These are phyloP conservation scores for Saguinus oedipus DNA, from an alignment of 2,797 vertebrate genomes.

Conservation along the genomic window DNA sequence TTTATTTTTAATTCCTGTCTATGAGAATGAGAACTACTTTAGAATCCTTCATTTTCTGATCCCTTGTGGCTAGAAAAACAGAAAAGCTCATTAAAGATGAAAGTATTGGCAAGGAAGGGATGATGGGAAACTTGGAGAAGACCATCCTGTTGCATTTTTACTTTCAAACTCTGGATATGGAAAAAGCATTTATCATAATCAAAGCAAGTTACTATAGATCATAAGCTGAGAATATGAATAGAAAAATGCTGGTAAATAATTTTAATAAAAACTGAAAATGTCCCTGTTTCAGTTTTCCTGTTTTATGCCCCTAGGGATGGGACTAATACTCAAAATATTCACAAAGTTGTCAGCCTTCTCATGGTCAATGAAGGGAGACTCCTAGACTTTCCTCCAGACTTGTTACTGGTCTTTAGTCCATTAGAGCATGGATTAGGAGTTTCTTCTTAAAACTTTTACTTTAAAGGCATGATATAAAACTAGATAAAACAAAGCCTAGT, in stretches of 20 bases:
- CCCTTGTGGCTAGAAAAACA: not conserved
- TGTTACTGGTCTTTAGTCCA: not conserved
- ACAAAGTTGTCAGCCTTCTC: not conserved
- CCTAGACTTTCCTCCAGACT: not conserved
- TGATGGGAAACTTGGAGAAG: not conserved
- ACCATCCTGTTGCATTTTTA: not conserved
- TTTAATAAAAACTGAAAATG: conserved; percentile 12
- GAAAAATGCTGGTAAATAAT: not conserved
- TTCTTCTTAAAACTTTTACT: conserved; percentile 43
- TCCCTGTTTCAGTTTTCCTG: not conserved
- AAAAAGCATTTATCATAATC: not conserved
- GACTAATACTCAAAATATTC: not conserved
- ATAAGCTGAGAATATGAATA: not conserved
- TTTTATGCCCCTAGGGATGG: not conserved
- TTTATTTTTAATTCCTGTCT: not conserved
- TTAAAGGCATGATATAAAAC: conserved; percentile 6
- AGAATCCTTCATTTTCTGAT: not conserved
- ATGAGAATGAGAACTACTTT: not conserved
- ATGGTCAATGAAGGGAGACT: not conserved
- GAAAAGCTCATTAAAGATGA: not conserved
- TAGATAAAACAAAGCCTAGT: not conserved
- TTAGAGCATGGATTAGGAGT: not conserved
- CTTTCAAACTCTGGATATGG: not conserved
- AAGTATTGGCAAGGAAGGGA: not conserved
- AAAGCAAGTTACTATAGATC: not conserved